phyloP scores from a whole-genome alignment of 2,888 invertebrate species.

The Cybosia mesomella region DNA sequence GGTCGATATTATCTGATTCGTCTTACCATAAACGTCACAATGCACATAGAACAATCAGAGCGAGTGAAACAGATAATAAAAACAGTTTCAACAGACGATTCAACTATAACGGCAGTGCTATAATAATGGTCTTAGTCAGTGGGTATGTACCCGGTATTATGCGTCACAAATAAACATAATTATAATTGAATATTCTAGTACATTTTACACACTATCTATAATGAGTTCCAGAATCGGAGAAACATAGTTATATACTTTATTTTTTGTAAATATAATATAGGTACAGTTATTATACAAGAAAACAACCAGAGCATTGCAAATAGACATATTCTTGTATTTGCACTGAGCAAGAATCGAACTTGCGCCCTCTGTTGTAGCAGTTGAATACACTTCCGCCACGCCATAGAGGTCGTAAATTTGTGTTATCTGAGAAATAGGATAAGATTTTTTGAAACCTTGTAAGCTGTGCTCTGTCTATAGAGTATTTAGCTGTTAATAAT shows the following conservation, averaged over 20 bases:
- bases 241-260: too few species aligned
- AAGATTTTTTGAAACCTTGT: slow-evolving; percentile 25
- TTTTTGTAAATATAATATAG: too few species aligned
- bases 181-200: too few species aligned
- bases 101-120: not conserved
- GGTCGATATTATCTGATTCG: not conserved
- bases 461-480: slow-evolving; percentile 23
- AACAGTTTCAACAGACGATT: not conserved
- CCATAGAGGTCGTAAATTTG: slow-evolving; percentile 17
- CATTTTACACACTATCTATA: too few species aligned
- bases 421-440: slow-evolving; percentile 28
- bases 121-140: not conserved
- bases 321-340: too few species aligned
- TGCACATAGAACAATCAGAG: not conserved
- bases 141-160: not conserved
- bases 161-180: not conserved
- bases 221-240: too few species aligned
- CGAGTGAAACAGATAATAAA: not conserved
- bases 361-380: not conserved
- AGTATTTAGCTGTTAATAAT: not conserved
- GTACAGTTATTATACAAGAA: too few species aligned
- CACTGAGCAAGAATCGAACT: not conserved
- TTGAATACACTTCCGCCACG: not conserved
- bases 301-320: too few species aligned
- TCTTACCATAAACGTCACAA: not conserved